These are phyloP conservation scores for Cynodonichthys magdalenae DNA, from an alignment of 2,797 vertebrate genomes.

Conservation along the genomic window DNA sequence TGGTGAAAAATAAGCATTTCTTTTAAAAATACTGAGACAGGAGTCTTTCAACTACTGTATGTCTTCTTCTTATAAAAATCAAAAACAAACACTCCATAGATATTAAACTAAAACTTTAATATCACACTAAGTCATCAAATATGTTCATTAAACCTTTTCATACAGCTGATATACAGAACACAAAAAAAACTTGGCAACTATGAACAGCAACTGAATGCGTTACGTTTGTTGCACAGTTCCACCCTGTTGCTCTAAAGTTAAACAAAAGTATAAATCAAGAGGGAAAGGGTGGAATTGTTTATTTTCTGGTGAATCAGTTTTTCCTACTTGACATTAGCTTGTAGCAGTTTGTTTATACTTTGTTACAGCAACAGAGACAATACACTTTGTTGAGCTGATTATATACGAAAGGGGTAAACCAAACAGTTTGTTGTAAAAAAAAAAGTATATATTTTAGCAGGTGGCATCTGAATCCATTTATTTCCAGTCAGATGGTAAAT, in stretches of 20 bases:
- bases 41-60: no score
- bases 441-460: background rate
- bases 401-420: background rate
- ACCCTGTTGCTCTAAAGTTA: background rate
- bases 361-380: background rate
- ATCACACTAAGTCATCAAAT: no score
- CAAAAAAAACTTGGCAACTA: background rate
- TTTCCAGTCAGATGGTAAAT: constrained; percentile 12
- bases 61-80: no score
- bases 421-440: background rate
- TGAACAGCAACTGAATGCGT: background rate
- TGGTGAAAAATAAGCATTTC: no score
- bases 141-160: no score
- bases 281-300: background rate
- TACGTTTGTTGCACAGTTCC: background rate
- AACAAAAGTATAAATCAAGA: background rate
- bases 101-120: no score
- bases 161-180: no score
- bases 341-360: background rate
- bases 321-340: background rate
- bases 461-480: background rate
- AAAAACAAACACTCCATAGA: no score
- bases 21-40: no score
- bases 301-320: background rate
- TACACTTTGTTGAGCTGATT: no score